These are phyloP conservation scores for Drosophila nasuta DNA, from an alignment of 1,140 invertebrate genomes.

Conservation along the genomic window DNA sequence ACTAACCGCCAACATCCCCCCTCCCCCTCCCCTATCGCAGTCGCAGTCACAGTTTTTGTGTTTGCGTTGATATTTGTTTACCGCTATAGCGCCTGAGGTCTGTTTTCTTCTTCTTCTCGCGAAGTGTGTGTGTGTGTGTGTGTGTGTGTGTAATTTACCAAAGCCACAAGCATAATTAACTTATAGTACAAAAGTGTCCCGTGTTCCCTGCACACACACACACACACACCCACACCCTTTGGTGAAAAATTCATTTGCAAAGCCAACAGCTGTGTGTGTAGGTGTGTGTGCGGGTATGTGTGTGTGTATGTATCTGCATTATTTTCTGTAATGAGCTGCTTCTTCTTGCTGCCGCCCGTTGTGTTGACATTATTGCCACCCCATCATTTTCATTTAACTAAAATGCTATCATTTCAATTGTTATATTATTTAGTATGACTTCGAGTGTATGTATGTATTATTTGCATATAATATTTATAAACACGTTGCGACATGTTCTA, in stretches of 20 bases:
- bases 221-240: neutral
- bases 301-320: constrained; percentile 46
- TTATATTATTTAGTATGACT: constrained; percentile 31
- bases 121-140: neutral
- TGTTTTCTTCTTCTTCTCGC: constrained; percentile 24
- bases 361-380: constrained; percentile 55
- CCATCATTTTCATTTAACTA: constrained; percentile 45
- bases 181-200: constrained; percentile 26
- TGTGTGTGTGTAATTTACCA: constrained; percentile 29
- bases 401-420: constrained; percentile 50
- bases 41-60: constrained; percentile 8
- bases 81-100: constrained; percentile 37
- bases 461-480: constrained; percentile 47
- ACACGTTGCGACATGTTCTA: constrained; percentile 19
- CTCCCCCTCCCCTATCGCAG: neutral
- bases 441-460: constrained; percentile 7
- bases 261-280: constrained; percentile 31
- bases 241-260: constrained; percentile 23
- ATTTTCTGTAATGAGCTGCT: constrained; percentile 49
- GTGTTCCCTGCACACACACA: neutral
- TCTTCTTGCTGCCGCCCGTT: neutral
- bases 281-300: constrained; percentile 2
- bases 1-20: constrained; percentile 30
- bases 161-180: constrained; percentile 67
- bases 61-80: constrained; percentile 49